Percentiles rank a stretch among this genome's conserved stretches.
Conservation (phyloP, 2,888 invertebrate species). For the Fissipunctia ypsillon region DNA sequence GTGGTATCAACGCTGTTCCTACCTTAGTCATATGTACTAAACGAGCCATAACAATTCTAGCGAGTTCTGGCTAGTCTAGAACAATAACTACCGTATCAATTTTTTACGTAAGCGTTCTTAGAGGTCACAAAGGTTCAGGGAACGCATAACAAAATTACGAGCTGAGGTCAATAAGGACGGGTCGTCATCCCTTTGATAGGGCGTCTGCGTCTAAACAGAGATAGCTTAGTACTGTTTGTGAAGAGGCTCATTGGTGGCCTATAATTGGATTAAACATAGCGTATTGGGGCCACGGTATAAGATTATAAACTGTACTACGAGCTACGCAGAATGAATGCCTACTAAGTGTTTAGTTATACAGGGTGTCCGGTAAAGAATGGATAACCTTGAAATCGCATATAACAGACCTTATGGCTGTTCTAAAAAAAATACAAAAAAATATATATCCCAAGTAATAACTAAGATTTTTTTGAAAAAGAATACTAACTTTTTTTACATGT, state of each 20-base stretch:
- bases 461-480: too few species aligned
- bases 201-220: conserved; percentile 28
- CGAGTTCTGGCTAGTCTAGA: not conserved
- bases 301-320: conserved; percentile 42
- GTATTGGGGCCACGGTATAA: conserved; percentile 49
- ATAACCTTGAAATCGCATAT: too few species aligned
- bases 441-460: too few species aligned
- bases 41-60: not conserved
- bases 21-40: not conserved
- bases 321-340: conserved; percentile 10
- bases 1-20: not conserved
- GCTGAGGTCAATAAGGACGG: conserved; percentile 58
- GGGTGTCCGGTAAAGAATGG: too few species aligned
- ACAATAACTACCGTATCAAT: not conserved
- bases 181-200: conserved; percentile 55
- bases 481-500: too few species aligned
- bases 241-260: conserved; percentile 30
- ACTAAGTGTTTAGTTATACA: not conserved
- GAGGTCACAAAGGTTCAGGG: conserved; percentile 62
- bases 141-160: conserved; percentile 63
- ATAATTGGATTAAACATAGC: conserved; percentile 61
- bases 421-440: too few species aligned
- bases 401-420: too few species aligned
- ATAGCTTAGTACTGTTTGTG: conserved; percentile 34
- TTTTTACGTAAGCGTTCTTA: conserved; percentile 11